Base-by-base conservation (phyloP, 2,888 invertebrate species). In the Orthosia cruda region DNA sequence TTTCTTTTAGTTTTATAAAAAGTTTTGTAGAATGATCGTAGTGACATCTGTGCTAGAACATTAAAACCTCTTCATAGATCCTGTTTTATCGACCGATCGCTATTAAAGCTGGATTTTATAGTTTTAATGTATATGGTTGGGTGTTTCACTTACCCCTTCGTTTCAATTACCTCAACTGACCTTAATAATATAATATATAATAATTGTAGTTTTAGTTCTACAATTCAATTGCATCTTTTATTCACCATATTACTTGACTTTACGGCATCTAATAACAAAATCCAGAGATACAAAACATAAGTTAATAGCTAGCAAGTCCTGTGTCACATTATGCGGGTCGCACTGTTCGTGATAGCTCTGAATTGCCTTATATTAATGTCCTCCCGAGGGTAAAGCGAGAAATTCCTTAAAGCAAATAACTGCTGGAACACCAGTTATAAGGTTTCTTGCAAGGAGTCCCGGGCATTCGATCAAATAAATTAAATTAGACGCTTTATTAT, bases 311-410 rank as follows among this genome's bases (percentile, higher is more conserved):
- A 84, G 83, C 87, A 89, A 90, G 89, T 88, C 87, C 86, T 86
- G 84, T 85, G 89, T 89, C 89, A 83, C 89, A 92, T 92, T 92
- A 92, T 92, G 89, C 91, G 91, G 92, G 90, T 87, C 87, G 81
- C 86, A 77, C 87, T 83, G 91, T 77, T 88, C 76, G 81, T 87
- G 91, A 92, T 89, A 87, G 90, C 88, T 89, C 89, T 73, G 83
- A 89, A 89, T 83, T 84, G 82, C 83, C 72, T 74, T 83, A 84
- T 86, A 84, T 87, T 87, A 86, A 87, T 86, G 83, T 83, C 72
- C 71, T 74, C 61, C 69, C 52, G 52, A 67, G 75, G 66, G 75
- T 80, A 78, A 74, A 75, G 64, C 69, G 77, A 71, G 74, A 77
- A 87, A 85, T 77, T 87, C 81, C 81, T 65, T 66, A 66, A 73